Base-by-base conservation (phyloP, 2,888 invertebrate species). In the Lycia hirtaria region DNA sequence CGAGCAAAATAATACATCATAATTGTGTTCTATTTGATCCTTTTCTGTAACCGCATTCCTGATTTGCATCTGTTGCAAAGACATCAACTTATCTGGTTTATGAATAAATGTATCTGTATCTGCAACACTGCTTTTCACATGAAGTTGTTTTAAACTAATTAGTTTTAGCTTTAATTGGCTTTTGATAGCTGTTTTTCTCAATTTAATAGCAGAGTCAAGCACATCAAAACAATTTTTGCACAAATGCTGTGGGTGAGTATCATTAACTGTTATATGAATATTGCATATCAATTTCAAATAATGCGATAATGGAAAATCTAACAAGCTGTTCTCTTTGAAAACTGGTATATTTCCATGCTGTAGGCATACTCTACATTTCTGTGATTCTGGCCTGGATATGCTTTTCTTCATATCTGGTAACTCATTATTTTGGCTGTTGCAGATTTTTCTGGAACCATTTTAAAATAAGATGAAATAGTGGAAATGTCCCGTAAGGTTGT, bases 171-270 rank as follows among this genome's bases (percentile, higher is more conserved):
- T 2, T 26, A 41, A 41, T n/a, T 41, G 41, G 3, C 10, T 17
- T 26, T 26, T 41, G 0, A 41, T 26, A 6, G 41, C 41, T 0
- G 26, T 41, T 41, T 41, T 41, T 41, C 41, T 41, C 28, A 41
- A 28, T 10, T 9, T 26, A 10, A 41, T 41, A 15, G 41, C 41
- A 15, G 15, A n/a, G 6, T 26, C 5, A 3, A 41, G 26, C 0
- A n/a, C 26, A 17, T 17, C 26, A 3, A 2, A n/a, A 10, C 41
- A 41, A 0, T 15, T 0, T 17, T 26, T 10, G 12, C 41, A 41
- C 10, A 41, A n/a, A n/a, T 41, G 2, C 10, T 41, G 9, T 5
- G 41, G 41, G 17, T 17, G 17, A 3, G 17, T 17, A 41, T 41
- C 41, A 7, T 17, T 26, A 6, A 26, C 9, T 1, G 15, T 41